Base-by-base conservation (phyloP, 2,797 vertebrate genomes). In the Typhlichthys subterraneus region DNA sequence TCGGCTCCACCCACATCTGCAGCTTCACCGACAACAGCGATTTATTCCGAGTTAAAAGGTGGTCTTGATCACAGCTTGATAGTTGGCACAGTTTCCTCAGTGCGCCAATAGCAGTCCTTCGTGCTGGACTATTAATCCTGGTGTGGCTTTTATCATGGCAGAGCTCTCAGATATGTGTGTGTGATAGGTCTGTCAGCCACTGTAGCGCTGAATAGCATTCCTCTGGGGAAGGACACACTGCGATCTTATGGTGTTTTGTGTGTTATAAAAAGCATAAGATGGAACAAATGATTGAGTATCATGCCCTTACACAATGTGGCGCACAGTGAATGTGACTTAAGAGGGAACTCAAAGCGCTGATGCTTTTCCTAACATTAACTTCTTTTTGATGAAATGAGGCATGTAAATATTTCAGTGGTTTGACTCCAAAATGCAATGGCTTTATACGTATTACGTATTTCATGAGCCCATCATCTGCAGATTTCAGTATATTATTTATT, bases 101-200 rank as follows among this genome's bases (percentile, higher is more conserved):
- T 67, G 73, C 60, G 19, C 67, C 60, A 59, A 62, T 68, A 69
- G 77, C 76, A 82, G 77, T 73, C 84, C 83, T 81, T 66, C 75
- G 2, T 1, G 65, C 83, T 79, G 88, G 83, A 90, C 90, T 90
- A 91, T 90, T 90, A 82, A 91, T 87, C 64, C 61, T 49, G 69
- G 33, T 62, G 64, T 23, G 70, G 61, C 81, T 90, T 88, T 91
- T 67, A 91, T 87, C 83, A 67, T 49, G 55, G 64, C 65, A 55
- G 59, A 70, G 58, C 58, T 50, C 48, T 50, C 45, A 70, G 61
- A 70, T 61, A 33, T 23, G 19, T 23, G 47, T 67, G 65, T 79
- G 55, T 69, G 70, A 77, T 70, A 52, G 78, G 69, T 79, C 77
- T 83, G 63, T 31, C 3, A 12, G 56, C 48, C 48, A 14, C 68